phyloP scores from a whole-genome alignment of 1,140 invertebrate species.

The Tenebrio molitor region DNA sequence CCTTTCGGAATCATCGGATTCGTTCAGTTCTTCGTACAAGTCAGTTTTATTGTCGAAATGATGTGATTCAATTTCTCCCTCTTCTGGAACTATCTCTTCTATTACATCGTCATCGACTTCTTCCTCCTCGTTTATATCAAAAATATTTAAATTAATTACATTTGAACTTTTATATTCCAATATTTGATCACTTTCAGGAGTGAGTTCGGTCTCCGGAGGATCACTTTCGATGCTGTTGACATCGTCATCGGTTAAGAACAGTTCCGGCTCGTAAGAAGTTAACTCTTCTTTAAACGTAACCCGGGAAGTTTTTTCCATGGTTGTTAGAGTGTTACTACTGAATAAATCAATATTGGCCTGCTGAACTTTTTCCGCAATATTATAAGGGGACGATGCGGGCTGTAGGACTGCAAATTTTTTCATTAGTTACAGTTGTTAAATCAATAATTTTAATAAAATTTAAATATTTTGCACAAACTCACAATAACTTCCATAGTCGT shows the following conservation, averaged over 20 bases:
- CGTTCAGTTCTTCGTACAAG: not conserved
- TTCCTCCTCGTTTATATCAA: slow-evolving; percentile 47
- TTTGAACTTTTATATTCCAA: slow-evolving; percentile 27
- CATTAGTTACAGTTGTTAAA: slow-evolving; percentile 23
- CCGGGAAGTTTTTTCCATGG: slow-evolving; percentile 52
- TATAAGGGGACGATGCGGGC: slow-evolving; percentile 63
- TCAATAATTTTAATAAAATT: slow-evolving; percentile 31
- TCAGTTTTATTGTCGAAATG: not conserved
- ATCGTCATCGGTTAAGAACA: slow-evolving; percentile 62
- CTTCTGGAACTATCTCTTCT: slow-evolving; percentile 48
- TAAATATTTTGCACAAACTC: slow-evolving; percentile 47
- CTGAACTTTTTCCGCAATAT: slow-evolving; percentile 64
- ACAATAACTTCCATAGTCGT: slow-evolving; percentile 58
- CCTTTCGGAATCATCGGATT: slow-evolving; percentile 3
- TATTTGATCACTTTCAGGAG: not conserved
- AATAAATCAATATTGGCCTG: slow-evolving; percentile 62
- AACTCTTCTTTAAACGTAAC: slow-evolving; percentile 63
- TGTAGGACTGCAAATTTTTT: slow-evolving; percentile 62
- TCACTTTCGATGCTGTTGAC: slow-evolving; percentile 65
- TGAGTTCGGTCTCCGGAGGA: slow-evolving; percentile 48
- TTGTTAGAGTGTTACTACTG: slow-evolving; percentile 49
- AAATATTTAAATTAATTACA: slow-evolving; percentile 36
- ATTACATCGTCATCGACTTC: slow-evolving; percentile 41
- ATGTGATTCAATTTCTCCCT: slow-evolving; percentile 3
- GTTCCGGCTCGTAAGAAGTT: slow-evolving; percentile 63